Percentiles rank a stretch among this genome's conserved stretches.
Conservation (phyloP, 2,797 vertebrate species). For the Triplophysa yarkandensis region DNA sequence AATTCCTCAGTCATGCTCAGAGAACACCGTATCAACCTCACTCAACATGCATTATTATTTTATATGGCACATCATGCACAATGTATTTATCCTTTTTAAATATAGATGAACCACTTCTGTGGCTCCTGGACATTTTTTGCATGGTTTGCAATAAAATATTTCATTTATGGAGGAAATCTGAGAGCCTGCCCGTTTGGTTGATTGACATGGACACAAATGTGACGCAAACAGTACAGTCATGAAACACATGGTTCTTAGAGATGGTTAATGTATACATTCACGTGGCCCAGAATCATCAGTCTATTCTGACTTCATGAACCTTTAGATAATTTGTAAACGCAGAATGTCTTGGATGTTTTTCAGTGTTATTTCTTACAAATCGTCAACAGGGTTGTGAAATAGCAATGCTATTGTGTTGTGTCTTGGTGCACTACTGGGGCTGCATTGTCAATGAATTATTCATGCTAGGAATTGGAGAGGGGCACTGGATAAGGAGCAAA, state of each 20-base stretch:
- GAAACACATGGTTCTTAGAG: not conserved
- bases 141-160: conserved; percentile 66
- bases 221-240: not conserved
- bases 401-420: conserved; percentile 34
- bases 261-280: not conserved
- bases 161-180: conserved; percentile 70
- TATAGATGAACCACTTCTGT: conserved; percentile 71
- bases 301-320: not conserved
- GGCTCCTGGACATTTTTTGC: conserved; percentile 72
- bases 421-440: conserved; percentile 23
- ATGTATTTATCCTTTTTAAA: conserved; percentile 65
- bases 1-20: conserved; percentile 18
- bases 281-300: not conserved
- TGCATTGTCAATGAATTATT: conserved; percentile 35
- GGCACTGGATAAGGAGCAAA: conserved; percentile 31
- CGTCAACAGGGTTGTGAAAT: conserved; percentile 10
- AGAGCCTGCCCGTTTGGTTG: conserved; percentile 28
- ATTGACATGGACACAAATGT: conserved; percentile 14
- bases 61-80: conserved; percentile 65
- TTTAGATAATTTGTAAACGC: conserved; percentile 5
- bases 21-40: conserved; percentile 26
- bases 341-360: conserved; percentile 12
- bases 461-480: conserved; percentile 36
- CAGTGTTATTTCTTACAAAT: conserved; percentile 6
- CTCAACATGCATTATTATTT: conserved; percentile 68